These are phyloP conservation scores for Drosophila kokeensis DNA, from an alignment of 2,888 invertebrate species.

Conservation along the genomic window DNA sequence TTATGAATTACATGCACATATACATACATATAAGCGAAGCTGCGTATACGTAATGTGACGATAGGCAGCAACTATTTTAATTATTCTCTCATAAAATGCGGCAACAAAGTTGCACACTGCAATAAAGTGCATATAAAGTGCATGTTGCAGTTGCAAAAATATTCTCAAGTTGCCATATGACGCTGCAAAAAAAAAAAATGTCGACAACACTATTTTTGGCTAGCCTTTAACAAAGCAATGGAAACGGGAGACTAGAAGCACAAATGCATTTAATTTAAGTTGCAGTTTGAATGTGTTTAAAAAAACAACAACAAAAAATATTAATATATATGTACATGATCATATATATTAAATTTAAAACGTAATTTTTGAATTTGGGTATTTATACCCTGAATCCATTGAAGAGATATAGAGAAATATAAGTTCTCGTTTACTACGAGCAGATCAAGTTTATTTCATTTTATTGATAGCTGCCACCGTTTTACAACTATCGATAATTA, in stretches of 20 bases:
- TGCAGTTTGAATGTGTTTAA: background rate
- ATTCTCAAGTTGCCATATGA: constrained; percentile 9
- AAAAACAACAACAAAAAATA: background rate
- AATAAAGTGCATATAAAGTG: background rate
- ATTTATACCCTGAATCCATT: background rate
- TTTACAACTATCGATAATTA: background rate
- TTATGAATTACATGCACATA: constrained; percentile 69
- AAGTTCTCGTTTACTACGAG: background rate
- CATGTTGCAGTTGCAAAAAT: constrained; percentile 11
- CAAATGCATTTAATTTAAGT: background rate
- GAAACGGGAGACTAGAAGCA: background rate
- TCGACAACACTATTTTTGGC: constrained; percentile 1
- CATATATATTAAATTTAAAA: background rate
- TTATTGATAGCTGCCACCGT: background rate
- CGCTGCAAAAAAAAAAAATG: background rate
- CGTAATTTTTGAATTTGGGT: background rate
- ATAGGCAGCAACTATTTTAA: constrained; percentile 78
- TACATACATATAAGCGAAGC: constrained; percentile 15
- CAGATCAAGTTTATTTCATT: too few relatives aligned
- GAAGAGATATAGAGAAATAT: background rate
- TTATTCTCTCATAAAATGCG: constrained; percentile 56
- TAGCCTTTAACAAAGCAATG: background rate
- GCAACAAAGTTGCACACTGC: constrained; percentile 35
- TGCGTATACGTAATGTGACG: constrained; percentile 73
- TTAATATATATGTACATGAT: background rate